phyloP scores from a whole-genome alignment of 2,888 invertebrate species.

The Ennomos erosarius region DNA sequence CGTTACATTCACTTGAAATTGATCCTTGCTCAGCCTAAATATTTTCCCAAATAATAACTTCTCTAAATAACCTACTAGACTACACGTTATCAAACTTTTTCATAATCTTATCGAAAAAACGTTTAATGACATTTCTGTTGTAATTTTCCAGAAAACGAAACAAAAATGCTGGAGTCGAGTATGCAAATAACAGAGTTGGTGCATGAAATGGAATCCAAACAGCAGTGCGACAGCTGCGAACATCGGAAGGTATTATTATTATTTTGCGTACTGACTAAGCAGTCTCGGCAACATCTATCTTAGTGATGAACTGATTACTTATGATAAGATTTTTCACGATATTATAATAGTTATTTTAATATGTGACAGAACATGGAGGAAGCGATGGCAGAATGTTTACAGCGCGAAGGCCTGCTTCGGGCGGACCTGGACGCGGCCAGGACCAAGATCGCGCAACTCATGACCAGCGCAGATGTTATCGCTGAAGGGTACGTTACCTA shows the following conservation, averaged over 20 bases:
- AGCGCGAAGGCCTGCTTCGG: conserved; percentile 81
- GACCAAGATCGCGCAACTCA: conserved; percentile 84
- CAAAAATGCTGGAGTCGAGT: conserved; percentile 68
- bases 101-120: too few species aligned
- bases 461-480: conserved; percentile 81
- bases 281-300: too few species aligned
- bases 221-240: conserved; percentile 68
- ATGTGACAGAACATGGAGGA: conserved; percentile 83
- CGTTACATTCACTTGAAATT: too few species aligned
- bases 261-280: too few species aligned
- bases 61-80: too few species aligned
- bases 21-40: too few species aligned
- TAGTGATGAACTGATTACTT: too few species aligned
- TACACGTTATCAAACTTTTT: too few species aligned
- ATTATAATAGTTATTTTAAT: too few species aligned
- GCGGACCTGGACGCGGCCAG: conserved; percentile 86
- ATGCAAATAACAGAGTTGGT: conserved; percentile 70
- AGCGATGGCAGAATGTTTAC: conserved; percentile 76
- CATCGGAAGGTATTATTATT: conserved; percentile 62
- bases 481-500: conserved; percentile 81
- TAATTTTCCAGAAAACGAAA: conserved; percentile 57
- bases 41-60: too few species aligned
- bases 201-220: conserved; percentile 56
- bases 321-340: too few species aligned
- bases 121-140: not conserved